Evolutionary conservation across 2,888 invertebrate genomes (phyloP), one percentile per base, ranked within the genome.

Genomic region (Ligdia adustata): DNA sequence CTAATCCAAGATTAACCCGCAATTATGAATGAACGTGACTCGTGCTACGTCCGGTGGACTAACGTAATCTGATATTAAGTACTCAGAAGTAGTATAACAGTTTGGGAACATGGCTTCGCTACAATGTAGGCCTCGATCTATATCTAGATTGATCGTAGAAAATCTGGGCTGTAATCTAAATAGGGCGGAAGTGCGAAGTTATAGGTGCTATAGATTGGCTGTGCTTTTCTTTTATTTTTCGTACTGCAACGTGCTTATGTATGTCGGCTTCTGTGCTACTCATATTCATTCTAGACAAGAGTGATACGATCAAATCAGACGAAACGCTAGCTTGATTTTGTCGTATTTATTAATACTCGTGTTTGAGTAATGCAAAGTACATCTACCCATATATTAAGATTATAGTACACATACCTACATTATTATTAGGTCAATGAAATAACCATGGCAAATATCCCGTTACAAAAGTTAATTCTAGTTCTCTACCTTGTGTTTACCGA

Each of bases 21-120:
- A 55, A 58, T 53, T 49, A 58, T 46, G 46, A 52, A 41, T 44
- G 43, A 37, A 47, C 55, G 44, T 45, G 46, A 42, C 37, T 41
- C 33, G 37, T n/a, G 27, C 38, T 40, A 22, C 53, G 35, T 58
- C 58, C 58, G 58, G 55, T 34, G 35, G 54, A 24, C 38, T 34
- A 41, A 28, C 28, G 41, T 39, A 43, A 47, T 46, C 37, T 20
- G 35, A 57, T 45, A 55, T 50, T 24, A 29, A 7, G 24, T 26
- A 15, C 22, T 9, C 2, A 24, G 6, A 15, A 27, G 11, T 12
- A 4, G 11, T 14, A 22, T 34, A 9, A 34, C 12, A 16, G 16
- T 14, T 22, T 33, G 2, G 2, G 20, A 42, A 20, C 20, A 18
- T 9, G 7, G 5, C n/a, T 7, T 22, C 28, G 4, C n/a, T 11